These are phyloP conservation scores for Zonotrichia leucophrys DNA, from an alignment of 2,113 vertebrate species.

Conservation along the genomic window DNA sequence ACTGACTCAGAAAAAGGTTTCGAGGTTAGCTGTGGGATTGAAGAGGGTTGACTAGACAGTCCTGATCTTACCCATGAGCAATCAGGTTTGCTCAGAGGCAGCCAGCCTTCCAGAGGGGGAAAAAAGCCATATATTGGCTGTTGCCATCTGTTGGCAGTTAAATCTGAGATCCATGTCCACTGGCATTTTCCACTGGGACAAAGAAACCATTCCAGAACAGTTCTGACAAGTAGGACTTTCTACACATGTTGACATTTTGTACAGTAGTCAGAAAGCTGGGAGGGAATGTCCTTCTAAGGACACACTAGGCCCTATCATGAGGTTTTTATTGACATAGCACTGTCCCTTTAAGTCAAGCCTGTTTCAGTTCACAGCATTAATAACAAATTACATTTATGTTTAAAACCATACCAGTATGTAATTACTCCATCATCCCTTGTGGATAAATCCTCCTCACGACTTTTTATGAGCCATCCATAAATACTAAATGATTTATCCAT, in stretches of 20 bases:
- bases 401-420: background rate
- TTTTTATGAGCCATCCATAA: slow-evolving; percentile 44
- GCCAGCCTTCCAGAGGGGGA: background rate
- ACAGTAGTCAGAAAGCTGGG: background rate
- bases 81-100: rapidly evolving
- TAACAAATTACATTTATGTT: background rate
- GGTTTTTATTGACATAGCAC: background rate
- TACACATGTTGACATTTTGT: background rate
- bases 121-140: background rate
- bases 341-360: background rate
- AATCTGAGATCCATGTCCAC: background rate
- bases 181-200: background rate
- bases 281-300: background rate
- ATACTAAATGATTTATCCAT: slow-evolving; percentile 21
- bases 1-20: background rate
- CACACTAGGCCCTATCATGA: background rate
- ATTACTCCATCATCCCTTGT: background rate
- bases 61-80: background rate
- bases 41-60: background rate
- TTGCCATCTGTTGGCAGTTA: background rate
- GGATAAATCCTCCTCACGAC: background rate
- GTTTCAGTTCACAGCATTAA: background rate
- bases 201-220: background rate
- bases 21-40: background rate
- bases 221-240: background rate